Base-by-base conservation (phyloP, 1,140 invertebrate species). In the Ephestia elutella region DNA sequence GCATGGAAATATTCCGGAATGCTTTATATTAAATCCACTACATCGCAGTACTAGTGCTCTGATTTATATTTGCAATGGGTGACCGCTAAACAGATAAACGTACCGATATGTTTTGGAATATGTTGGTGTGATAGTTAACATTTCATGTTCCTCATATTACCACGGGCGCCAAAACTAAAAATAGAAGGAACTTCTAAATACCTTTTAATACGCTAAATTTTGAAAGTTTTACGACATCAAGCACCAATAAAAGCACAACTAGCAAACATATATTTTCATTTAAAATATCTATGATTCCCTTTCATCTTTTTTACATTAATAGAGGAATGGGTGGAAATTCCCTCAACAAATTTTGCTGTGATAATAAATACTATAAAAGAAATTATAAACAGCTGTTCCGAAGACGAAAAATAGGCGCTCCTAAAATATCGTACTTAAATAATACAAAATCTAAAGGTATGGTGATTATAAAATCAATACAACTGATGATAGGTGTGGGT, bases 121-220 rank as follows among this genome's bases (percentile, higher is more conserved):
- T 68, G 67, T 73, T 68, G 62, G 72, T 70, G 60, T 68, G 59
- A 59, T 44, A 54, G 57, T 59, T 67, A 70, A 60, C 69, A 76
- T 62, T 44, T 70, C 69, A 62, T 62, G 70, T 77, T 63, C 79
- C 68, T 82, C 78, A 85, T 59, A 82, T 73, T 69, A 81, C 78
- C 70, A 82, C 70, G 50, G 82, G 82, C 73, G 80, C 80, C 78
- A 82, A 77, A 67, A 85, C 82, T 82, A 85, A 85, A 82, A 82
- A 78, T 74, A 75, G 75, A 77, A 75, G 54, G 25, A 67, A 44
- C 38, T 44, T 17, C 4, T 4, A 9, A 5, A 35, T 35, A 35
- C 3, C 9, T 44, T n/a, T 44, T 28, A 28, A 28, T 3, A 28
- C 25, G 30, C 30, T 7, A 32, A 32, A 32, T 32, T 10, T 32